phyloP scores from a whole-genome alignment of 2,888 invertebrate genomes.

The Eilema caniola region DNA sequence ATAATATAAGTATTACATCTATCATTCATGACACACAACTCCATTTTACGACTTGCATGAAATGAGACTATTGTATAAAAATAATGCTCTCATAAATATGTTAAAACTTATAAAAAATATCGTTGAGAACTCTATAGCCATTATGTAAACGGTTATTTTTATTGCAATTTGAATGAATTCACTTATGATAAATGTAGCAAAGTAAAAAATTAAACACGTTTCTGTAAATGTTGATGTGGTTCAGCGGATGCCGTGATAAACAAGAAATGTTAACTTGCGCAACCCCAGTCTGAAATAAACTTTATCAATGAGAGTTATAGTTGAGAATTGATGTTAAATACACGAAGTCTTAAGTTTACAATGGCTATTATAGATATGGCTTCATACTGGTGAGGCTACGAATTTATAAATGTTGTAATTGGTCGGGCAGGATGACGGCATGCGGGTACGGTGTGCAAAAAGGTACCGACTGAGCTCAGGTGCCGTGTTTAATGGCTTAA shows the following conservation, averaged over 20 bases:
- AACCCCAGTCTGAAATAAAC: constrained; percentile 24
- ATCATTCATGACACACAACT: constrained; percentile 15
- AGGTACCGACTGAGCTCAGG: constrained; percentile 65
- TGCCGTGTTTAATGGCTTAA: constrained; percentile 76
- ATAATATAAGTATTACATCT: no score
- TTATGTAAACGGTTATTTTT: constrained; percentile 80
- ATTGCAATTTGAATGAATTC: constrained; percentile 84
- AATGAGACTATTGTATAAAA: constrained; percentile 51
- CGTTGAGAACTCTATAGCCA: constrained; percentile 66
- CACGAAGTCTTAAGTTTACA: constrained; percentile 58
- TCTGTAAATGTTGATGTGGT: constrained; percentile 75
- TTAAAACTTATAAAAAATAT: constrained; percentile 51
- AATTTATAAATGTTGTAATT: constrained; percentile 79
- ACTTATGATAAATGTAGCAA: constrained; percentile 76
- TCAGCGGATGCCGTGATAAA: constrained; percentile 70
- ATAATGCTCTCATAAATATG: constrained; percentile 65
- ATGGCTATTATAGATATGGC: constrained; percentile 72
- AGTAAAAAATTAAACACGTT: constrained; percentile 74
- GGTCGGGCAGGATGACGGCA: constrained; percentile 67
- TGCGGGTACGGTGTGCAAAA: constrained; percentile 69
- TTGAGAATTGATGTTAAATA: constrained; percentile 26
- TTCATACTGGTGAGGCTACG: constrained; percentile 66
- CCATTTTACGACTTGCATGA: constrained; percentile 47
- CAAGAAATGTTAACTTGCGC: constrained; percentile 63
- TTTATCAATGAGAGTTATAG: constrained; percentile 35